Base-by-base conservation (phyloP, 1,140 invertebrate species). In the Frieseomelitta varia region DNA sequence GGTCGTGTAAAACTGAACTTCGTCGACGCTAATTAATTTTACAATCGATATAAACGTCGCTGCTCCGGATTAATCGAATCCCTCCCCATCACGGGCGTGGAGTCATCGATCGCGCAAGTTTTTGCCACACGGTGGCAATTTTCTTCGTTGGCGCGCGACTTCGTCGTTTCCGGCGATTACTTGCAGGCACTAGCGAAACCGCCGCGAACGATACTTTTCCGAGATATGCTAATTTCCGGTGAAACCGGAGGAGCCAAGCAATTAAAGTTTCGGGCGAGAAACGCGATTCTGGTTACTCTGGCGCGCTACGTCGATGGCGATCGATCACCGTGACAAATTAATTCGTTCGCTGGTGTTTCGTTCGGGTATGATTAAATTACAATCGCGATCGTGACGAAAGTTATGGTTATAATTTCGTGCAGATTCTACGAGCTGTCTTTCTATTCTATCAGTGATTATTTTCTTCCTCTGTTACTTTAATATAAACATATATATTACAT, bases 251-350 rank as follows among this genome's bases (percentile, higher is more conserved):
- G 19, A 19, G 39, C 39, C 47, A 58, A 47, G 65, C 24, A 79
- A 79, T 79, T 69, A 79, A 71, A 79, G 78, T 79, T 79, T 55
- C 24, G 21, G 39, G 10, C 30, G 72, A 73, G n/a, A 11, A 56
- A 79, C 51, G 67, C 24, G 47, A 14, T 15, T 34, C 51, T 3
- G 39, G 30, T 79, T 69, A 14, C 27, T 69, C 8, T 56, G n/a
- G 11, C 12, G 4, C 14, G 24, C 24, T 61, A 1, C 14, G 8
- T 17, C 56, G 34, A 34, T 21, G 17, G 34, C 3, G 15, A 79
- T 79, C 78, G 78, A 79, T 79, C 53, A 27, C 15, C 27, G 58
- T 24, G 12, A 61, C 58, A n/a, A 61, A 61, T 75, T 75, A 75
- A 75, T 75, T 73, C 47, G 17, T 34, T 6, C 63, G 63, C 27